Evolutionary conservation across 2,888 invertebrate species (phyloP).

Genomic region (Lacanobia oleracea): DNA sequence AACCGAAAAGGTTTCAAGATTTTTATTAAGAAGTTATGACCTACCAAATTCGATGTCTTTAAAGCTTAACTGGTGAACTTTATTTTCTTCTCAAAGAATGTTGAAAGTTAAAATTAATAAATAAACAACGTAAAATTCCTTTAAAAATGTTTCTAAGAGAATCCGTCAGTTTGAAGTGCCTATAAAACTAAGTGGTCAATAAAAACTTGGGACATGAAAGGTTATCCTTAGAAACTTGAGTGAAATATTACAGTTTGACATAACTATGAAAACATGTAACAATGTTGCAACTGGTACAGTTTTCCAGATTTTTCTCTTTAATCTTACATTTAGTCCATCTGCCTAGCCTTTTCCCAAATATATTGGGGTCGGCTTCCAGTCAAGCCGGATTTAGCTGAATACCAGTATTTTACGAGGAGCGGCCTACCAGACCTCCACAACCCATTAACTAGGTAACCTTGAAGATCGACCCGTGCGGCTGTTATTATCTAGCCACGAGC

Average conservation of each 20-base stretch:
- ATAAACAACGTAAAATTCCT: slow-evolving; percentile 46
- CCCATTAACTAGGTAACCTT: no score
- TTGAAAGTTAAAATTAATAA: slow-evolving; percentile 47
- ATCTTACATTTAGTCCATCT: background rate
- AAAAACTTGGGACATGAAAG: slow-evolving; percentile 38
- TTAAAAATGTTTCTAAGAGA: slow-evolving; percentile 35
- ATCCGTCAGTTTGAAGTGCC: slow-evolving; percentile 47
- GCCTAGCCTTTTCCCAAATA: no score
- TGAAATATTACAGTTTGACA: slow-evolving; percentile 29
- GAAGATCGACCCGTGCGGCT: no score
- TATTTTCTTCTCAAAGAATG: slow-evolving; percentile 22
- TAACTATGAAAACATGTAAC: slow-evolving; percentile 7
- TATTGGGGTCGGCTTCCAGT: no score
- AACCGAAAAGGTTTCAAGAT: background rate
- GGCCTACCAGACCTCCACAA: no score
- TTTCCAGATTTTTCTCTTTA: background rate
- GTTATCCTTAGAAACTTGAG: slow-evolving; percentile 29
- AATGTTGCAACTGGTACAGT: background rate
- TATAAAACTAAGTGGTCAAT: slow-evolving; percentile 48
- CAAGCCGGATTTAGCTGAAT: no score
- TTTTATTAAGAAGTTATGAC: background rate
- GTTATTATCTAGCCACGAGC: no score
- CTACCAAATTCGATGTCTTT: slow-evolving; percentile 1
- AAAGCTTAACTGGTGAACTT: slow-evolving; percentile 21
- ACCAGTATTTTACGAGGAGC: no score